A percentile compares a stretch with the other conserved stretches of the same genome.
phyloP scores from a whole-genome alignment of 1,140 invertebrate species.

The Euglossa dilemma region DNA sequence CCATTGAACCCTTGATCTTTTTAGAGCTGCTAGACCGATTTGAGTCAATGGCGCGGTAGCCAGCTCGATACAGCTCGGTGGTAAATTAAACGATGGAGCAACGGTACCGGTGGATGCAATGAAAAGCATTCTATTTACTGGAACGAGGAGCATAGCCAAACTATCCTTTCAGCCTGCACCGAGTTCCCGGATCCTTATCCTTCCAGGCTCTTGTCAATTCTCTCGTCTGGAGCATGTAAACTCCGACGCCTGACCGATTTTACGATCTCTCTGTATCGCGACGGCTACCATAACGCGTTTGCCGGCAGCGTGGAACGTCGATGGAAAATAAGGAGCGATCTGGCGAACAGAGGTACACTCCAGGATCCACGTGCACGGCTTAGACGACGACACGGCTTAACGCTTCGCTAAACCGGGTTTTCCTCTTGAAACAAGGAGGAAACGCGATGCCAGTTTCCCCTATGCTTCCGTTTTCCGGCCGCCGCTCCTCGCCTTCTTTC shows the following conservation, averaged over 20 bases:
- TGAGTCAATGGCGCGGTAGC: constrained; percentile 11
- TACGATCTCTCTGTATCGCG: not conserved
- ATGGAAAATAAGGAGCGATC: constrained; percentile 4
- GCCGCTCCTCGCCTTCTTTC: not conserved
- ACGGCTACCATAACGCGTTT: not conserved
- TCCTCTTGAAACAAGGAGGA: not conserved
- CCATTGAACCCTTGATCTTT: constrained; percentile 2
- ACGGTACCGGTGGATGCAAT: no score
- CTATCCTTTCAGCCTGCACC: no score
- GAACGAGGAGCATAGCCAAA: no score
- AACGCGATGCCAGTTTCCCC: not conserved
- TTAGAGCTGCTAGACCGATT: constrained; percentile 30
- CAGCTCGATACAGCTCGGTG: no score
- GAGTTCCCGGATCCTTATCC: no score
- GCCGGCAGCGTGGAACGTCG: not conserved
- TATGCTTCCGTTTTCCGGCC: not conserved
- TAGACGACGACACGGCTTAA: constrained; percentile 29
- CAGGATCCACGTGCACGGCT: not conserved
- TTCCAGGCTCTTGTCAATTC: not conserved
- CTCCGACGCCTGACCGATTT: not conserved
- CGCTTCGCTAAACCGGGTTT: constrained; percentile 15
- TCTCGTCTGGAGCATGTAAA: not conserved
- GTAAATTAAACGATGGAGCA: no score
- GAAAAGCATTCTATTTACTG: no score
- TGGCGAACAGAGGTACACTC: not conserved